Percentiles rank a stretch among this genome's conserved stretches.
phyloP scores from a whole-genome alignment of 2,113 vertebrate genomes.

The Mystacornis crossleyi region DNA sequence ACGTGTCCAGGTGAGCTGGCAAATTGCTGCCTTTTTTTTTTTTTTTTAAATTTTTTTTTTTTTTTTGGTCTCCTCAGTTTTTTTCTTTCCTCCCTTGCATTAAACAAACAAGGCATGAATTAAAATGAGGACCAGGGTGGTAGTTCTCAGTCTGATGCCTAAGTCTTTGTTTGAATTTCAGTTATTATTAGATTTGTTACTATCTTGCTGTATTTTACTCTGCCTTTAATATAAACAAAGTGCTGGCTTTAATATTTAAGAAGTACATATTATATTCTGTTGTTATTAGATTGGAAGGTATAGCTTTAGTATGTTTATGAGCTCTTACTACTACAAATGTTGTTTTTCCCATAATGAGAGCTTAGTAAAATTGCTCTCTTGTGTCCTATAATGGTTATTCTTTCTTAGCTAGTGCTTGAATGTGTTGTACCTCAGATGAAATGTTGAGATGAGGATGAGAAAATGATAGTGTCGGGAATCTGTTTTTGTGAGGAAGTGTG shows the following conservation, averaged over 20 bases:
- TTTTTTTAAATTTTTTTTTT: no score
- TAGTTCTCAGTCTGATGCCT: neutral
- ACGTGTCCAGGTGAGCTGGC: conserved; percentile 80
- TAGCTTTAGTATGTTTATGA: conserved; percentile 16
- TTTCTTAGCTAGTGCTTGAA: neutral
- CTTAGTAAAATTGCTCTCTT: conserved; percentile 32
- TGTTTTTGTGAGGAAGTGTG: neutral
- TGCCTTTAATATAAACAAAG: conserved; percentile 5
- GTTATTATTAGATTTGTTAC: neutral
- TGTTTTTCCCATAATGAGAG: conserved; percentile 47
- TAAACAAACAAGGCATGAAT: neutral
- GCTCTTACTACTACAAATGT: conserved; percentile 34
- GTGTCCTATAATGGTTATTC: conserved; percentile 41
- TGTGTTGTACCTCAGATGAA: neutral
- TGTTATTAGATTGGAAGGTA: neutral
- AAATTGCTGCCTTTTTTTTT: neutral
- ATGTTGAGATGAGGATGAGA: neutral
- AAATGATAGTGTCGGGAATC: neutral
- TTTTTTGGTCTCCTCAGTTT: fast-evolving
- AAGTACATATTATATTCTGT: conserved; percentile 4
- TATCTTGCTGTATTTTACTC: neutral
- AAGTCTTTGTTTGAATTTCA: neutral
- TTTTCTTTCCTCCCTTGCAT: neutral
- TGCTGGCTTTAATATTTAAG: conserved; percentile 43
- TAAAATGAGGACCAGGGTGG: neutral